Evolutionary conservation across 1,140 invertebrate species (phyloP).

Genomic region (Laupala kohalensis): DNA sequence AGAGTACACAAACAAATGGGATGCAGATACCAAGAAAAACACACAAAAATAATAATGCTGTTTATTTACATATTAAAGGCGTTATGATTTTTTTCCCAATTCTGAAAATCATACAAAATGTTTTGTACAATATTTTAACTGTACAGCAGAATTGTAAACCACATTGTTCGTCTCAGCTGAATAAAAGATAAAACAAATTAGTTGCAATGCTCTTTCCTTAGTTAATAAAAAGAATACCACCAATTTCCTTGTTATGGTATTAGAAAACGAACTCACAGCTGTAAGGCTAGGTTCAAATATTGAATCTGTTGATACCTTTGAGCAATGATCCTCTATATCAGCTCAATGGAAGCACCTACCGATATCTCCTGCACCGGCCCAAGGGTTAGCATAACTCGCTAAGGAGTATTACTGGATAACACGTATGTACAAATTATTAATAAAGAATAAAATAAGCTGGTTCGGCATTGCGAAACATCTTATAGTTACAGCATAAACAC

Average conservation of each 20-base stretch:
- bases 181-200: neutral
- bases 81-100: conserved; percentile 6
- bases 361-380: conserved; percentile 7
- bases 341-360: conserved; percentile 11
- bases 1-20: no score
- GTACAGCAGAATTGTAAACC: conserved; percentile 8
- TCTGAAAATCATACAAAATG: conserved; percentile 14
- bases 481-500: neutral
- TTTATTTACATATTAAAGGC: conserved; percentile 15
- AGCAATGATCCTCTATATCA: conserved; percentile 7
- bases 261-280: neutral
- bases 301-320: conserved; percentile 5
- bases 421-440: conserved; percentile 7
- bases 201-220: neutral
- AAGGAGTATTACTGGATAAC: conserved; percentile 9
- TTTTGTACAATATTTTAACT: conserved; percentile 15
- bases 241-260: neutral
- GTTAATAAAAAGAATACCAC: conserved; percentile 3
- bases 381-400: neutral
- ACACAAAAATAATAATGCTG: conserved; percentile 11
- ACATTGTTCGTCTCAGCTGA: neutral
- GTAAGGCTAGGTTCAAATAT: neutral
- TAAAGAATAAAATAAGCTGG: conserved; percentile 5
- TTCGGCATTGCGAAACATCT: neutral
- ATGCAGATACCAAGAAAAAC: neutral